phyloP scores from a whole-genome alignment of 2,888 invertebrate genomes.

The Plagodis dolabraria region DNA sequence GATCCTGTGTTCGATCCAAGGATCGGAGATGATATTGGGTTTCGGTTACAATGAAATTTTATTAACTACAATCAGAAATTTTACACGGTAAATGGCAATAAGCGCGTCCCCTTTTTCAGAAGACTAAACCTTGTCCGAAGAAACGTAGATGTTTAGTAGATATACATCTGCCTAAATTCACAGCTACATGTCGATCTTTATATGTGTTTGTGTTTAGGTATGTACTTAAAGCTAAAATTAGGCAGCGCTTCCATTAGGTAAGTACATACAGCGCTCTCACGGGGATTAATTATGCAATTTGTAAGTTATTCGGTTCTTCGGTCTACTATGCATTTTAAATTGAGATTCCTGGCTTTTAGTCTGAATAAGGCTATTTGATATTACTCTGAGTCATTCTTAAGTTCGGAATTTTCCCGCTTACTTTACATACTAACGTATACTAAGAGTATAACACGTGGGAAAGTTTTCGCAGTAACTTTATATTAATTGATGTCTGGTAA shows the following conservation, averaged over 20 bases:
- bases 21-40: too few species aligned
- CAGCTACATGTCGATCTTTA: too few species aligned
- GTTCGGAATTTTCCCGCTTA: not conserved
- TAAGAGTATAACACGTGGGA: not conserved
- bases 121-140: too few species aligned
- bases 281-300: not conserved
- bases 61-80: too few species aligned
- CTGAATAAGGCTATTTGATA: not conserved
- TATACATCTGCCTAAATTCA: too few species aligned
- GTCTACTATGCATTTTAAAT: conserved; percentile 10
- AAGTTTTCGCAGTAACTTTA: conserved; percentile 10
- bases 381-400: conserved; percentile 4
- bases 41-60: too few species aligned
- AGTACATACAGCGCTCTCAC: not conserved
- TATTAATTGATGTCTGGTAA: conserved; percentile 23
- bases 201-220: too few species aligned
- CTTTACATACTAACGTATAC: conserved; percentile 1
- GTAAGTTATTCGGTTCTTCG: not conserved
- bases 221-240: not conserved
- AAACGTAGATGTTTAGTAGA: too few species aligned
- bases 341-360: not conserved
- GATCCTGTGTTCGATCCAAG: too few species aligned
- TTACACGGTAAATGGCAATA: too few species aligned
- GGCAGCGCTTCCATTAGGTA: not conserved
- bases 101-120: too few species aligned